Percentiles rank a stretch among this genome's conserved stretches.
phyloP scores from a whole-genome alignment of 2,113 vertebrate species.

The Ciconia boyciana region DNA sequence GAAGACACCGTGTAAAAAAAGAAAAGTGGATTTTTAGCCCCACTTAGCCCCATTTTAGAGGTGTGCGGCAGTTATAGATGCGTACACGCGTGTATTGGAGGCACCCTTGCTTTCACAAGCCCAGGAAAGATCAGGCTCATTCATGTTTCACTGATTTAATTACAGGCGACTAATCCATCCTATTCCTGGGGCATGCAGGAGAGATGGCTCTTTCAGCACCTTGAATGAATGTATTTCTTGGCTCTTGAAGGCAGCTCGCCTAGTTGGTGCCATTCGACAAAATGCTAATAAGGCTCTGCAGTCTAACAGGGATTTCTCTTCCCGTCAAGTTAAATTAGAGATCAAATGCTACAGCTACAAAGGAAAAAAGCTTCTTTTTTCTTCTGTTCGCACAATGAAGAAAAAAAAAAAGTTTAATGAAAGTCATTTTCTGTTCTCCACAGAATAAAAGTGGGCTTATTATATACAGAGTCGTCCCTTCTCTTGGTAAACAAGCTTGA shows the following conservation, averaged over 20 bases:
- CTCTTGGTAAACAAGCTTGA: neutral
- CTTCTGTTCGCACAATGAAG: neutral
- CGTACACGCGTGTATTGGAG: accelerated
- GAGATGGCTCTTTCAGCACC: neutral
- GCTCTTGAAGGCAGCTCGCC: neutral
- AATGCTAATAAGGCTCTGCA: neutral
- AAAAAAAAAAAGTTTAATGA: neutral
- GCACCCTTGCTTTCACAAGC: neutral
- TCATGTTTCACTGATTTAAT: neutral
- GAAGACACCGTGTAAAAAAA: accelerated
- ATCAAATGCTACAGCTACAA: conserved; percentile 16
- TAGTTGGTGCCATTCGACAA: neutral
- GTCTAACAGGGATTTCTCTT: neutral
- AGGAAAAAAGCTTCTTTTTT: neutral
- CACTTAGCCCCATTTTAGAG: neutral
- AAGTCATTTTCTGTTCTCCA: neutral
- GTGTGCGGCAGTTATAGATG: accelerated
- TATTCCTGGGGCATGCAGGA: neutral
- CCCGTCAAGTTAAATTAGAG: conserved; percentile 3
- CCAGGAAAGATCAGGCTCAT: neutral
- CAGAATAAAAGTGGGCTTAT: neutral
- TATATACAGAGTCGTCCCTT: neutral
- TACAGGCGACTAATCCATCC: neutral
- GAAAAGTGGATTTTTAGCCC: neutral
- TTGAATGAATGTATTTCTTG: neutral